Conservation (phyloP, 1,140 invertebrate genomes). For the Forficula auricularia region DNA sequence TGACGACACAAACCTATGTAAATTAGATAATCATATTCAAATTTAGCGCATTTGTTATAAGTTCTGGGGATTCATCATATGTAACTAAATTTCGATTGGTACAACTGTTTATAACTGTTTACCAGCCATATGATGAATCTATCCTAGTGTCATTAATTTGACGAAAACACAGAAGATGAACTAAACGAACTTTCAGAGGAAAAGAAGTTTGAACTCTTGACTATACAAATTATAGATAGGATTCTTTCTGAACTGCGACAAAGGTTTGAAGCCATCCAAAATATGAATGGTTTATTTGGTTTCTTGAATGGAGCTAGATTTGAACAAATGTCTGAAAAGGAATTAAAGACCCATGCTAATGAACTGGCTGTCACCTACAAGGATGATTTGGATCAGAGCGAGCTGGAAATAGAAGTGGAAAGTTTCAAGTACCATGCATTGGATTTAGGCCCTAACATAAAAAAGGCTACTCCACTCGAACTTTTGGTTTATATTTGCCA, state of each 20-base stretch:
- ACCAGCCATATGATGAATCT: too few species aligned
- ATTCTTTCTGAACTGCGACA: conserved; percentile 1
- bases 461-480: conserved; percentile 3
- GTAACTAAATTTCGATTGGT: too few species aligned
- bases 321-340: conserved; percentile 2
- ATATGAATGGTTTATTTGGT: conserved; percentile 7
- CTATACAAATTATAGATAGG: conserved; percentile 1
- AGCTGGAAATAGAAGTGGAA: conserved; percentile 3
- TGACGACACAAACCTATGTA: too few species aligned
- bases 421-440: conserved; percentile 4
- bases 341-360: conserved; percentile 4
- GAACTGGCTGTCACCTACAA: conserved; percentile 3
- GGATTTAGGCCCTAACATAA: too few species aligned
- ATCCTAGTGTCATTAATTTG: too few species aligned
- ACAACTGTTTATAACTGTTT: too few species aligned
- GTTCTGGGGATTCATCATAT: too few species aligned
- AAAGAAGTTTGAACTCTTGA: conserved; percentile 5
- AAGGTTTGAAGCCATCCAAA: conserved; percentile 5
- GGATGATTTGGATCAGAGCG: conserved; percentile 1
- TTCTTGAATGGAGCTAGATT: conserved; percentile 3
- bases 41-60: too few species aligned
- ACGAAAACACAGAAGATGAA: conserved; percentile 5
- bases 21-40: too few species aligned
- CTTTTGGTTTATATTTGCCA: conserved; percentile 7
- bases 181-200: conserved; percentile 1